Evolutionary conservation across 2,888 invertebrate genomes (phyloP).

Genomic region (Meghimatium bilineatum): DNA sequence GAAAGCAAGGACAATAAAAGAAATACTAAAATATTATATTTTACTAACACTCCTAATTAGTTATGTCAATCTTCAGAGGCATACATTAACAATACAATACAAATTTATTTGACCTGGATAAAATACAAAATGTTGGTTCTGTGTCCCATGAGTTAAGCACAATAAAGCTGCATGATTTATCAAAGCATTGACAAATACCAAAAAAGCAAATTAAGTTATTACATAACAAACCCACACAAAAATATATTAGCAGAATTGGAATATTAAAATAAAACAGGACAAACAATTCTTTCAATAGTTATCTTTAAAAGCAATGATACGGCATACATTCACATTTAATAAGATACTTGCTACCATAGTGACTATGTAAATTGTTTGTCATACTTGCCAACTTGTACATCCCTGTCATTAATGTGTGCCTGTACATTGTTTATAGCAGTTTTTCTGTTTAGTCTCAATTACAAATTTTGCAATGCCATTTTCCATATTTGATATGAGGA

Average conservation of each 20-base stretch:
- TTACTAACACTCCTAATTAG: background rate
- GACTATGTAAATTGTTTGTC: too few species aligned
- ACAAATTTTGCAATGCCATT: too few species aligned
- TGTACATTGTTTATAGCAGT: too few species aligned
- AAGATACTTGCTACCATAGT: background rate
- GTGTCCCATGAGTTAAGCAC: background rate
- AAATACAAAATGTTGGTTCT: background rate
- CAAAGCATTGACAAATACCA: background rate
- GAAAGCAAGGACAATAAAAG: background rate
- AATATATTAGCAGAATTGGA: background rate
- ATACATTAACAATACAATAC: background rate
- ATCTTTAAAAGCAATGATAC: background rate
- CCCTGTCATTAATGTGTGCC: too few species aligned
- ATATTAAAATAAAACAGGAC: background rate
- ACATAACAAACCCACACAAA: background rate
- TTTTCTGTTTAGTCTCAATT: too few species aligned
- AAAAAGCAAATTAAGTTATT: background rate
- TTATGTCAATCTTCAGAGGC: background rate
- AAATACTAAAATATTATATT: background rate
- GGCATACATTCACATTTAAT: background rate
- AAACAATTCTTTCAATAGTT: background rate
- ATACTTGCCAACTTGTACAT: too few species aligned
- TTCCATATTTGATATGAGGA: too few species aligned
- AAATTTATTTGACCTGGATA: background rate
- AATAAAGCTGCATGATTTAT: background rate